Base-by-base conservation (phyloP, 2,113 vertebrate genomes). In the Taurulus bubalis region DNA sequence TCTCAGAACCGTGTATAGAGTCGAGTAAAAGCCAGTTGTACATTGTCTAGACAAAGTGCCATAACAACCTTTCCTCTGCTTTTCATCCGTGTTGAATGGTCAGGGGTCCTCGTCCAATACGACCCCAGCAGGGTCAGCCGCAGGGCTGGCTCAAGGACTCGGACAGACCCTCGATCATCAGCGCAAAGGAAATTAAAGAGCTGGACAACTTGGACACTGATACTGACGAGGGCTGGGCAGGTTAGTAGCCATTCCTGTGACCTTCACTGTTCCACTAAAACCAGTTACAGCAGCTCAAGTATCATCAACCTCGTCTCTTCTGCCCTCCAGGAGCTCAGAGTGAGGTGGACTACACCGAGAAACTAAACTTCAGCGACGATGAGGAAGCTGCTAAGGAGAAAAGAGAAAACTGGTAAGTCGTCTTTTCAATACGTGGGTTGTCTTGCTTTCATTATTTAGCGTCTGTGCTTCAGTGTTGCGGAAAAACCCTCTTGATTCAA, bases 291-390 rank as follows among this genome's bases (percentile, higher is more conserved):
- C 12, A 12, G 40, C 8, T 40, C 9, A 14, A 49, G 8, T 3
- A 5, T 91, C 4, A n/a, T 65, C 11, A 66, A 42, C 47, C 9
- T 14, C 4, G 11, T 62, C 28, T 3, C 1, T 28, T 70, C 24
- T 83, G 10, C 2, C 53, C 20, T 71, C 20, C 88, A 99, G 98
- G 98, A 90, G 98, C 97, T 85, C 98, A 99, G 84, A 99, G 97
- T 95, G 98, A 99, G 92, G 98, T 99, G 67, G 98, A 99, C 94
- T 99, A 99, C 84, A 98, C 97, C 0, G 98, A 99, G 83, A 98
- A 99, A 90, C 91, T 99, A 22, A 99, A 99, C 90, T 99, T 99
- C 93, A 99, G 98, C 74, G 98, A 99, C 34, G 98, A 99, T 53
- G 98, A 99, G 77, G 98, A 99, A 85, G 93, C 95, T 74, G 91